Percentiles rank a stretch among this genome's conserved stretches.
Conservation (phyloP, 2,888 invertebrate species). For the Lymantria dispar region DNA sequence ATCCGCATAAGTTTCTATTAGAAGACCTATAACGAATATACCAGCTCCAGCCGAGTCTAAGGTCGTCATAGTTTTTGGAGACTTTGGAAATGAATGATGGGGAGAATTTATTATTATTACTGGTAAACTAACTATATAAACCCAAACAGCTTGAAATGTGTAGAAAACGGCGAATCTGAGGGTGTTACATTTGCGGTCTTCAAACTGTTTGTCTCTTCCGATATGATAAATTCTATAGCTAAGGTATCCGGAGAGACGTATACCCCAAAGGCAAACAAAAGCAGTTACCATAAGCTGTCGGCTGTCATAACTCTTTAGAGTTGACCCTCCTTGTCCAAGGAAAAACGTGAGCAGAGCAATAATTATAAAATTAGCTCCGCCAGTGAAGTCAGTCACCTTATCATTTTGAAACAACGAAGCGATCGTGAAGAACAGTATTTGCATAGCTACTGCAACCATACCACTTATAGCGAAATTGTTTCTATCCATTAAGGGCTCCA, state of each 20-base stretch:
- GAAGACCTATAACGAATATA: constrained; percentile 91
- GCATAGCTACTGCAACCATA: constrained; percentile 92
- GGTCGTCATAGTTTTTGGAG: constrained; percentile 93
- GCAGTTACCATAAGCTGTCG: constrained; percentile 95
- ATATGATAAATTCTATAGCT: constrained; percentile 95
- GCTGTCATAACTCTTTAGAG: constrained; percentile 89
- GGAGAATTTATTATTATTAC: constrained; percentile 95
- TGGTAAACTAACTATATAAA: constrained; percentile 94
- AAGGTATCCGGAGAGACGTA: constrained; percentile 92
- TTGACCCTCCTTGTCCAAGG: constrained; percentile 89
- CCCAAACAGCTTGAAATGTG: constrained; percentile 96
- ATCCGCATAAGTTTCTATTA: constrained; percentile 95
- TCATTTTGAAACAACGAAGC: constrained; percentile 94
- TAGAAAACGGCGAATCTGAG: constrained; percentile 96
- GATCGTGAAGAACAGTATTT: constrained; percentile 93
- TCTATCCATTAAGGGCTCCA: constrained; percentile 90
- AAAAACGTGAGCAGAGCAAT: constrained; percentile 94
- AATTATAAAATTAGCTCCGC: constrained; percentile 95
- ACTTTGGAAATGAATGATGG: constrained; percentile 87
- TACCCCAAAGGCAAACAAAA: constrained; percentile 94
- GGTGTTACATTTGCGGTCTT: constrained; percentile 92
- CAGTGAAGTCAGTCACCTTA: constrained; percentile 96
- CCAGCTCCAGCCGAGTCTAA: constrained; percentile 93
- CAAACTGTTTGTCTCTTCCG: constrained; percentile 94
- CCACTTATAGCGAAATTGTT: constrained; percentile 94